phyloP scores from a whole-genome alignment of 2,888 invertebrate species.

The Drosophila paracracens region DNA sequence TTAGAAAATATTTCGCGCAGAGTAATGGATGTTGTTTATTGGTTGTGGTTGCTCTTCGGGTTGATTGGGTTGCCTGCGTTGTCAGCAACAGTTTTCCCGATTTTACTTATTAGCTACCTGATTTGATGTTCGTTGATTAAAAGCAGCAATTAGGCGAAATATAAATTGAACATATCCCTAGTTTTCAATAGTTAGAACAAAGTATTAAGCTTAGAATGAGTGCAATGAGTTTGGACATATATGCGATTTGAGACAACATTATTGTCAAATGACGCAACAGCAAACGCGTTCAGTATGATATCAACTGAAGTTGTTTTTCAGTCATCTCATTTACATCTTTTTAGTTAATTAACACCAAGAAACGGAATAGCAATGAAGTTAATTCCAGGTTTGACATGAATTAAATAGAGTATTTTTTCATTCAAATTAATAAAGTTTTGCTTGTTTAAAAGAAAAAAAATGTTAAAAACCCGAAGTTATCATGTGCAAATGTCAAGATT shows the following conservation, averaged over 20 bases:
- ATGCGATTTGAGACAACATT: background rate
- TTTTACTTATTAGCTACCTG: conserved; percentile 27
- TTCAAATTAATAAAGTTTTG: background rate
- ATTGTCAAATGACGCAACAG: background rate
- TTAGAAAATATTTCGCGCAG: conserved; percentile 62
- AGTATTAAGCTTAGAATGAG: background rate
- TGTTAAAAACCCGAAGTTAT: background rate
- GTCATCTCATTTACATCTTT: background rate
- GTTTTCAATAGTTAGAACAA: background rate
- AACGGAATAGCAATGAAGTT: background rate
- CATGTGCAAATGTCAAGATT: too few species aligned
- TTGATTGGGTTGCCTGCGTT: background rate
- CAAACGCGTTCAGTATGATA: background rate
- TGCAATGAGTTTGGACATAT: background rate
- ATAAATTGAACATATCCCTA: background rate
- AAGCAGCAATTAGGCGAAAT: background rate
- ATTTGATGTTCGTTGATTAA: conserved; percentile 32
- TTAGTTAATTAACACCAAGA: background rate
- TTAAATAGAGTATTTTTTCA: background rate
- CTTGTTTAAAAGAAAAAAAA: background rate
- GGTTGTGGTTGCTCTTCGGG: conserved; percentile 2
- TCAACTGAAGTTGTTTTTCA: background rate
- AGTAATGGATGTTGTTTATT: conserved; percentile 69
- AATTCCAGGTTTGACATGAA: background rate
- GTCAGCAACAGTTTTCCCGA: conserved; percentile 9